Percentiles rank a stretch among this genome's conserved stretches.
Evolutionary conservation across 2,888 invertebrate species (phyloP).

Genomic region (Heteromurus nitidus): DNA sequence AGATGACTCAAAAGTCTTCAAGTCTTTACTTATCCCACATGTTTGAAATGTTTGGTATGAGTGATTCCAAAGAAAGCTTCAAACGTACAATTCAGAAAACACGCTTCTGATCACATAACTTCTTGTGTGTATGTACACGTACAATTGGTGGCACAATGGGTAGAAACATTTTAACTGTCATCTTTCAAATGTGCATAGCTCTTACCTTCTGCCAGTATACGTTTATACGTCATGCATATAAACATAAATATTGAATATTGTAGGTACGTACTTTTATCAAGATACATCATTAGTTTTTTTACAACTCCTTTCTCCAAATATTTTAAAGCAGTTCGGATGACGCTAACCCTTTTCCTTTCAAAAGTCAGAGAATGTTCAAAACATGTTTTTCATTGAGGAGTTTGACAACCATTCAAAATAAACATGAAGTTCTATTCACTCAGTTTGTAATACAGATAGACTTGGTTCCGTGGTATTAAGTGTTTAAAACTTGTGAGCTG

Average conservation of each 20-base stretch:
- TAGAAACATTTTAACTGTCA: neutral
- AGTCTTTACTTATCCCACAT: neutral
- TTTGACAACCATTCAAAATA: constrained; percentile 21
- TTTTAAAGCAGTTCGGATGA: neutral
- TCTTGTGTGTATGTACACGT: neutral
- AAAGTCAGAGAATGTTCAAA: neutral
- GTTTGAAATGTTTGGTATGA: neutral
- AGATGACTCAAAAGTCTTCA: neutral
- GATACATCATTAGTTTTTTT: neutral
- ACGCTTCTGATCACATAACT: no score
- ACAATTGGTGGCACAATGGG: neutral
- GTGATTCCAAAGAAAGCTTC: neutral
- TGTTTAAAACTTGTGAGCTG: neutral
- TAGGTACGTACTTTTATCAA: neutral
- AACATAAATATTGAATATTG: neutral
- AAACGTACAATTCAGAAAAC: neutral
- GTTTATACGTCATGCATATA: neutral
- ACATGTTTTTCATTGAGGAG: neutral
- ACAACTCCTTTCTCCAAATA: neutral
- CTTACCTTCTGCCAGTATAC: neutral
- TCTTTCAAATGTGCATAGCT: neutral
- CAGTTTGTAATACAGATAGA: neutral
- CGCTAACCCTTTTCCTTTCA: neutral
- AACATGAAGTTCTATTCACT: neutral
- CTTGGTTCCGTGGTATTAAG: neutral